A percentile compares a stretch with the other conserved stretches of the same genome.
phyloP scores from a whole-genome alignment of 2,888 invertebrate species.

The Cheilosia variabilis region DNA sequence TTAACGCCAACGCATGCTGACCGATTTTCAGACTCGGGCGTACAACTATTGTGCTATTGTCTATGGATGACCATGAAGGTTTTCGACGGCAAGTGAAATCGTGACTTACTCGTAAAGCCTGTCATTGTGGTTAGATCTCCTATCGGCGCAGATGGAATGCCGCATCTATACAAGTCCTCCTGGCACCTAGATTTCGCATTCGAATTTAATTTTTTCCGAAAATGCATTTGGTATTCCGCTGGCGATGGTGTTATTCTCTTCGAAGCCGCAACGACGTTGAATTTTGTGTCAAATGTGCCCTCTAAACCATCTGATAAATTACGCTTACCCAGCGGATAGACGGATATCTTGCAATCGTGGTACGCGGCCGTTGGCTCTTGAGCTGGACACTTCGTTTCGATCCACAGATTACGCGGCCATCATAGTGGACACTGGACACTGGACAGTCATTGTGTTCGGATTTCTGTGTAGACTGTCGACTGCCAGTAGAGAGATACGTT shows the following conservation, averaged over 20 bases:
- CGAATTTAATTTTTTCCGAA: background rate
- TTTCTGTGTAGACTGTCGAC: no score
- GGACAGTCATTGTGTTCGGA: no score
- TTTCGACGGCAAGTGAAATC: conserved; percentile 61
- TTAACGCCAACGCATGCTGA: conserved; percentile 17
- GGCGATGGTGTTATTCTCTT: conserved; percentile 10
- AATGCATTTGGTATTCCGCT: conserved; percentile 27
- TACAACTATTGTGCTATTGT: background rate
- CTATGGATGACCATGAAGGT: conserved; percentile 34
- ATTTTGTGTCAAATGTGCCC: conserved; percentile 55
- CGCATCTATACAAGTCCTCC: background rate
- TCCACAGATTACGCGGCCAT: background rate
- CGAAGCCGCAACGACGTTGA: conserved; percentile 17
- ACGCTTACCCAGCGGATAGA: conserved; percentile 20
- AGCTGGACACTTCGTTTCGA: background rate
- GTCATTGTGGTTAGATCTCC: conserved; percentile 36
- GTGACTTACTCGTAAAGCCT: conserved; percentile 27
- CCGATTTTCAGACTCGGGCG: background rate
- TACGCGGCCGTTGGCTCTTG: background rate
- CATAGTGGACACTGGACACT: background rate
- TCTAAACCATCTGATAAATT: conserved; percentile 54
- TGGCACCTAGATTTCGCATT: background rate
- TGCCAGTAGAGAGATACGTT: background rate
- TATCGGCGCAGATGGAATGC: conserved; percentile 11
- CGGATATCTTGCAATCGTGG: conserved; percentile 16